phyloP scores from a whole-genome alignment of 2,888 invertebrate species.

The Mongoloraphidia duomilia region DNA sequence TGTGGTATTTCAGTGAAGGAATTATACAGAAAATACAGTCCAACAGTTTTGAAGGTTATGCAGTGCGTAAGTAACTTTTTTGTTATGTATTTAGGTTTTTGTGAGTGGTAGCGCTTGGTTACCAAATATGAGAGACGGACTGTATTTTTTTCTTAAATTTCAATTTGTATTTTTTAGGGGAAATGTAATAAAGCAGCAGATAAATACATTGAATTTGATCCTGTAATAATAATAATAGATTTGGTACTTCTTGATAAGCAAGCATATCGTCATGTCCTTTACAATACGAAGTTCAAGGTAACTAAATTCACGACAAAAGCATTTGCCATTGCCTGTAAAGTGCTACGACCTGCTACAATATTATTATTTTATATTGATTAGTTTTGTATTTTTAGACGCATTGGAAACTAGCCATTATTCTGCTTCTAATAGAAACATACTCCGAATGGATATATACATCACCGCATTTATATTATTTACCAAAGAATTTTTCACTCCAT shows the following conservation, averaged over 20 bases:
- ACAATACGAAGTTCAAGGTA: slow-evolving; percentile 67
- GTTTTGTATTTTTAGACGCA: slow-evolving; percentile 44
- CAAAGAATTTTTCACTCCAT: not conserved
- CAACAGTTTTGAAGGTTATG: slow-evolving; percentile 54
- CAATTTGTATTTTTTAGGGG: slow-evolving; percentile 39
- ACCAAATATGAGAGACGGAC: too few species aligned
- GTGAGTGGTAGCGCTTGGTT: too few species aligned
- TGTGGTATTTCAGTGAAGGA: slow-evolving; percentile 48
- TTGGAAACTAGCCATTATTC: slow-evolving; percentile 67
- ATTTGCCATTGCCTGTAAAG: not conserved
- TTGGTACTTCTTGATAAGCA: slow-evolving; percentile 62
- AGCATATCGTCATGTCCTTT: slow-evolving; percentile 75
- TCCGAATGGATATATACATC: slow-evolving; percentile 42
- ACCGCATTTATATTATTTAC: not conserved
- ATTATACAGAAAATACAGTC: slow-evolving; percentile 53
- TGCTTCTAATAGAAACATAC: slow-evolving; percentile 70
- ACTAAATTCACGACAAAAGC: slow-evolving; percentile 11
- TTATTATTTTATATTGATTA: too few species aligned
- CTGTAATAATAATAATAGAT: slow-evolving; percentile 76
- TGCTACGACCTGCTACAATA: too few species aligned
- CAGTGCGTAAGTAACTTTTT: slow-evolving; percentile 63
- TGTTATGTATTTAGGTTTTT: too few species aligned
- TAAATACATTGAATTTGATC: slow-evolving; percentile 84
- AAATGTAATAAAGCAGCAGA: slow-evolving; percentile 65
- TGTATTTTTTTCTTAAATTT: too few species aligned